Conservation (phyloP, 2,797 vertebrate species). For the Artibeus jamaicensis region DNA sequence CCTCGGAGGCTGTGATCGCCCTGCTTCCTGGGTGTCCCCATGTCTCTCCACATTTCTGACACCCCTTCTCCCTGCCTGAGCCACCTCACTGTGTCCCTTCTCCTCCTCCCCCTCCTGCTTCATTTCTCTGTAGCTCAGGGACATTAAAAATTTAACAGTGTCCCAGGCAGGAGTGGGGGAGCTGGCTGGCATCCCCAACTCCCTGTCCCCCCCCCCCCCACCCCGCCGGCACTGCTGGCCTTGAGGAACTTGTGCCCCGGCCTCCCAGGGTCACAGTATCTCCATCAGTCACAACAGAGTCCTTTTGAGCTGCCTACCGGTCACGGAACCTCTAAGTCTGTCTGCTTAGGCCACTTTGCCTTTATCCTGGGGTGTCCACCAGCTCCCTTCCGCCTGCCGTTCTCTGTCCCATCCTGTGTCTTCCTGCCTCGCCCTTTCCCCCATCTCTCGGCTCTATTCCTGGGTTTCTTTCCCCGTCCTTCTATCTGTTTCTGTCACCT, state of each 20-base stretch:
- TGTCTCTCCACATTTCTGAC: neutral
- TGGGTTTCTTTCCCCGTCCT: neutral
- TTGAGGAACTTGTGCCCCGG: neutral
- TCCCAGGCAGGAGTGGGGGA: constrained; percentile 9
- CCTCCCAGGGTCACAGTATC: neutral
- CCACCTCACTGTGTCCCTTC: neutral
- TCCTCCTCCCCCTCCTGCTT: constrained; percentile 47
- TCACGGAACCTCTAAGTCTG: neutral
- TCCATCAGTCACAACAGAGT: neutral
- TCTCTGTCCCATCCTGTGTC: neutral
- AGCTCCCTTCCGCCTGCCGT: neutral
- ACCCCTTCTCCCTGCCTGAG: neutral
- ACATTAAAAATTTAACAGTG: constrained; percentile 76
- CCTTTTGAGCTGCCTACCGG: neutral
- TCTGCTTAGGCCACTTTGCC: neutral
- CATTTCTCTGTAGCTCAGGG: constrained; percentile 40
- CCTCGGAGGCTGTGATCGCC: neutral
- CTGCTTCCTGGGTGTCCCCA: neutral
- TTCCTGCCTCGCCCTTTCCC: neutral
- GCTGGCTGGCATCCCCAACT: neutral
- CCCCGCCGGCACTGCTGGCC: neutral
- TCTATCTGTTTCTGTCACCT: neutral
- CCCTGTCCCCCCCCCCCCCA: neutral
- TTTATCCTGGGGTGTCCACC: neutral
- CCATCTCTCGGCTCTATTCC: neutral